phyloP scores from a whole-genome alignment of 2,797 vertebrate species.

The Dicrostonyx torquatus region DNA sequence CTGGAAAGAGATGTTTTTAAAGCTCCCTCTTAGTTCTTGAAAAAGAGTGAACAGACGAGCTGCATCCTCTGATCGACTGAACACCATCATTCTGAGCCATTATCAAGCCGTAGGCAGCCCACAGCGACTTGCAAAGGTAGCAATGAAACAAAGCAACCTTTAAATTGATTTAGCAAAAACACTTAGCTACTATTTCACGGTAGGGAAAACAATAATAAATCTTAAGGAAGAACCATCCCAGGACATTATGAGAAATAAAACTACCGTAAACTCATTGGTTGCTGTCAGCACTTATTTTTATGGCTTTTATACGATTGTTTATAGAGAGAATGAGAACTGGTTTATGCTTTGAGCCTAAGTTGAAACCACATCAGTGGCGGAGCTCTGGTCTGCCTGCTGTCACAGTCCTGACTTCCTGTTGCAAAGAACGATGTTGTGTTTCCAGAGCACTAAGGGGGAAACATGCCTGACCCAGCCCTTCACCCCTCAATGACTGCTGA shows the following conservation, averaged over 20 bases:
- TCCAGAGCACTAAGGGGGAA: background rate
- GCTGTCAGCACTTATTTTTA: constrained; percentile 55
- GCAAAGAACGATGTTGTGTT: constrained; percentile 8
- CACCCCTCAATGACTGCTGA: background rate
- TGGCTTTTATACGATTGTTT: constrained; percentile 30
- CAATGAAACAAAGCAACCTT: constrained; percentile 54
- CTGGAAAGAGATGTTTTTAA: background rate
- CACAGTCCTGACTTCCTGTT: constrained; percentile 10
- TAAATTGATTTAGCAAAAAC: constrained; percentile 69
- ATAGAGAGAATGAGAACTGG: constrained; percentile 16
- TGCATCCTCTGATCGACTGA: constrained; percentile 32
- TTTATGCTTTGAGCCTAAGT: constrained; percentile 22
- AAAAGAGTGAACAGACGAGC: background rate
- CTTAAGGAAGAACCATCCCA: constrained; percentile 56
- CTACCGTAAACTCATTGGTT: constrained; percentile 33
- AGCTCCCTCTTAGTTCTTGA: background rate
- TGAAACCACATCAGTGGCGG: background rate
- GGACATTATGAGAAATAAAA: constrained; percentile 61
- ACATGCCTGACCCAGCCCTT: background rate
- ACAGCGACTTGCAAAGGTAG: constrained; percentile 24
- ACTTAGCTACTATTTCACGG: constrained; percentile 57
- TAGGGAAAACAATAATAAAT: constrained; percentile 62
- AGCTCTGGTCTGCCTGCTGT: background rate
- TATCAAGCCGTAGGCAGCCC: constrained; percentile 22
- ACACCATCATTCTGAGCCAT: background rate